Base-by-base conservation (phyloP, 1,140 invertebrate species). In the Ceratitis capitata region DNA sequence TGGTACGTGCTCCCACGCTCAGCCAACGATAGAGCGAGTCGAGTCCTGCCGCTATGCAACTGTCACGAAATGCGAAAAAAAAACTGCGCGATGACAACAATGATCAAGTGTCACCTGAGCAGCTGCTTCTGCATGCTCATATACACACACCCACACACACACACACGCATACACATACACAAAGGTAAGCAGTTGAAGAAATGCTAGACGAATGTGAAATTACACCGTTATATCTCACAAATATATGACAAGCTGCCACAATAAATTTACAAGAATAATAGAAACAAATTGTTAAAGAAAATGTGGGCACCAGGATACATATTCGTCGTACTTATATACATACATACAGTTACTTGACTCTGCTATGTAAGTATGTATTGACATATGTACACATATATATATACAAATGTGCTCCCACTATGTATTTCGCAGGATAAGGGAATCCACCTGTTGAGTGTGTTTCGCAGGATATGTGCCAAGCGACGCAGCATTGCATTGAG, bases 201-300 rank as follows among this genome's bases (percentile, higher is more conserved):
- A 58, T 64, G 29, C 32, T 9, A 19, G 61, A 14, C 12, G 39
- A 16, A 7, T 69, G 61, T 69, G 16, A 69, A 69, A 69, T 35
- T 19, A 69, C 39, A 69, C 35, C 14, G 26, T 32, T 32, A 19
- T 12, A 69, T 39, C n/a, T n/a, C n/a, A 35, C 61, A 69, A 35
- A 69, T 69, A 16, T 19, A 32, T 19, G 29, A 35, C 61, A 39
- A 69, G 61, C 32, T 69, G 61, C 32, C 61, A 69, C 61, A 69
- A 39, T 39, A 69, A 69, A 69, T 29, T 19, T 35, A 32, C 61
- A 69, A 69, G 29, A 69, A 69, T 69, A 69, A 69, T 69, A 69
- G 32, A 39, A 69, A 69, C 61, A 69, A 69, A 69, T 69, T 69
- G 61, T 19, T 32, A 39, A 19, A 19, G 26, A 35, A 69, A 69